Evolutionary conservation across 2,113 vertebrate genomes (phyloP).

Genomic region (Notechis scutatus): DNA sequence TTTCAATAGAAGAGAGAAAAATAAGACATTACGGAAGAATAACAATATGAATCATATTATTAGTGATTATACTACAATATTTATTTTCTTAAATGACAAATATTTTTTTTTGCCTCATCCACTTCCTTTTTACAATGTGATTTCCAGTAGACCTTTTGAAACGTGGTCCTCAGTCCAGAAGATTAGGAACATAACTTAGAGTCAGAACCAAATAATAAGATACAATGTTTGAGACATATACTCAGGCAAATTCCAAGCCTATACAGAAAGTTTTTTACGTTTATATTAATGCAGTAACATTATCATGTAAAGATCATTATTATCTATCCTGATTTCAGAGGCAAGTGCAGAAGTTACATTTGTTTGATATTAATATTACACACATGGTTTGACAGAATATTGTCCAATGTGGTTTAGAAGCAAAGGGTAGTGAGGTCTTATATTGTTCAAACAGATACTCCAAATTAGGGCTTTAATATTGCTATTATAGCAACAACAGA

Average conservation of each 20-base stretch:
- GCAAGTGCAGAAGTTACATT: background rate
- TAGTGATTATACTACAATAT: background rate
- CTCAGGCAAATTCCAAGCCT: background rate
- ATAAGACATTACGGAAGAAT: background rate
- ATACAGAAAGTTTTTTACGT: background rate
- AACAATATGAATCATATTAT: background rate
- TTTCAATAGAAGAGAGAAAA: background rate
- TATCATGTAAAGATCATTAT: background rate
- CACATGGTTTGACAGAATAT: background rate
- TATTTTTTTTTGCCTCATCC: background rate
- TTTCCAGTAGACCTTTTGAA: background rate
- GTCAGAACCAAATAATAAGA: background rate
- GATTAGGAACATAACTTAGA: background rate
- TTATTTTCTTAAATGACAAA: background rate
- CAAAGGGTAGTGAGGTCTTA: background rate
- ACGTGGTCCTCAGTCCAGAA: background rate
- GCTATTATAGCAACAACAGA: background rate
- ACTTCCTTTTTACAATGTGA: background rate
- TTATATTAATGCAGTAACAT: background rate
- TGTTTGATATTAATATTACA: background rate
- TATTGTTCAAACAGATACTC: background rate
- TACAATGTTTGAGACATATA: background rate
- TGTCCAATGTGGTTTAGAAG: background rate
- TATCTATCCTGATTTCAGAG: background rate
- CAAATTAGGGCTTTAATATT: background rate